Evolutionary conservation across 2,888 invertebrate genomes (phyloP), one percentile per base, ranked within the genome.

Genomic region (Acanthosepion lycidas): DNA sequence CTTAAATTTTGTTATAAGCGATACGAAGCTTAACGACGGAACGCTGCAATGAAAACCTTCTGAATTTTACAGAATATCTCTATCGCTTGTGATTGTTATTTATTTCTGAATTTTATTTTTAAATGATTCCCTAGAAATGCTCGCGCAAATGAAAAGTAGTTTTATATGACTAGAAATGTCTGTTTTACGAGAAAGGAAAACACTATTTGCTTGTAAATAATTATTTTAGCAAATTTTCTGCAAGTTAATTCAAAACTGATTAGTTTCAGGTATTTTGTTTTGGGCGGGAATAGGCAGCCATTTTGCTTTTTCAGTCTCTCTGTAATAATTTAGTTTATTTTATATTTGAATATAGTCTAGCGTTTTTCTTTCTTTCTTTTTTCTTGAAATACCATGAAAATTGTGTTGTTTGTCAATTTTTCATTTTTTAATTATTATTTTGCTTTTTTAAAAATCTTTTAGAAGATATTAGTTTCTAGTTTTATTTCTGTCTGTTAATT

Each of bases 241-340:
- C 12, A 78, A 78, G n/a, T n/a, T 78, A 78, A 78, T 78, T 78
- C 78, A n/a, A 78, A 78, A 78, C 78, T 78, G n/a, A 78, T 78
- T 78, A 78, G n/a, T 8, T n/a, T 78, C 78, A 78, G 78, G n/a
- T 78, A 78, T 28, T 78, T 78, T 78, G 78, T 64, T 64, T 28
- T 64, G 26, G 42, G 64, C 28, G 15, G 78, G 28, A 78, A 78
- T 78, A 78, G 12, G 78, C 78, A n/a, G 78, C 78, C 78, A 78
- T 78, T 12, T 78, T 78, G 78, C 78, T 78, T 78, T 64, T 78
- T 78, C n/a, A n/a, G n/a, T 8, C 9, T 78, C 78, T 26, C 64
- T 6, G 64, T 78, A 78, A n/a, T 78, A 78, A 78, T 78, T 18
- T 9, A n/a, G n/a, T 28, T 78, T 23, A 59, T 78, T 78, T 78